Percentiles rank a stretch among this genome's conserved stretches.
Evolutionary conservation across 2,113 vertebrate genomes (phyloP).

Genomic region (Sinocyclocheilus grahami): DNA sequence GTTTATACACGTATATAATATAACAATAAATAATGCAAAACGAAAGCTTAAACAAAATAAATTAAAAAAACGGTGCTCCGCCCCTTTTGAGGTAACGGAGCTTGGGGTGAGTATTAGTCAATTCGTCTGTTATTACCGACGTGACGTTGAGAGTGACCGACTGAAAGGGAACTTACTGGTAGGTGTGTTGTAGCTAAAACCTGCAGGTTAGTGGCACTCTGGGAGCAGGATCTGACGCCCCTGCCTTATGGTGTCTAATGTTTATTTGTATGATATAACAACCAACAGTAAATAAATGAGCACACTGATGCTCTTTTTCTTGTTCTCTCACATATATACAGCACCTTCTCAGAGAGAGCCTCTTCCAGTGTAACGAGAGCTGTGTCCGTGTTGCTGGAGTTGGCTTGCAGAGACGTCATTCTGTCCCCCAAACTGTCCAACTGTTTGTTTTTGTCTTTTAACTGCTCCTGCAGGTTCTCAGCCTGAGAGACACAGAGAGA

Average conservation of each 20-base stretch:
- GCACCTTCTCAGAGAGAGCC: slow-evolving; percentile 95
- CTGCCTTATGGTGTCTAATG: background rate
- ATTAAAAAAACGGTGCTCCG: too few relatives aligned
- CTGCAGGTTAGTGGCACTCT: background rate
- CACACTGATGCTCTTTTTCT: slow-evolving; percentile 35
- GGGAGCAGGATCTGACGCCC: background rate
- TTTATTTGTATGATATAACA: background rate
- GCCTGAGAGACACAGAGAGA: slow-evolving; percentile 78
- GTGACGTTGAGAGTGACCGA: too few relatives aligned
- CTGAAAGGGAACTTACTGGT: too few relatives aligned
- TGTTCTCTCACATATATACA: slow-evolving; percentile 8
- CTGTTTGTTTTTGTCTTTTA: slow-evolving; percentile 97
- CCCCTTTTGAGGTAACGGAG: too few relatives aligned
- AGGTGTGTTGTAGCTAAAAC: too few relatives aligned
- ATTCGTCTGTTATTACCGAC: too few relatives aligned
- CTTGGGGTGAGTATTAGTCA: too few relatives aligned
- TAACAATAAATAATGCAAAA: too few relatives aligned
- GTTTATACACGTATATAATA: too few relatives aligned
- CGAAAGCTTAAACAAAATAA: too few relatives aligned
- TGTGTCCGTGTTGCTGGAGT: slow-evolving; percentile 97
- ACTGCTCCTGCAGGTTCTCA: slow-evolving; percentile 96
- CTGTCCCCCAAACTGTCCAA: slow-evolving; percentile 91
- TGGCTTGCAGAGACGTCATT: slow-evolving; percentile 92
- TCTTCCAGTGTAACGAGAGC: slow-evolving; percentile 93
- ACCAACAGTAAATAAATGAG: background rate